Conservation (phyloP, 2,797 vertebrate genomes). For the Tympanoctomys barrerae region DNA sequence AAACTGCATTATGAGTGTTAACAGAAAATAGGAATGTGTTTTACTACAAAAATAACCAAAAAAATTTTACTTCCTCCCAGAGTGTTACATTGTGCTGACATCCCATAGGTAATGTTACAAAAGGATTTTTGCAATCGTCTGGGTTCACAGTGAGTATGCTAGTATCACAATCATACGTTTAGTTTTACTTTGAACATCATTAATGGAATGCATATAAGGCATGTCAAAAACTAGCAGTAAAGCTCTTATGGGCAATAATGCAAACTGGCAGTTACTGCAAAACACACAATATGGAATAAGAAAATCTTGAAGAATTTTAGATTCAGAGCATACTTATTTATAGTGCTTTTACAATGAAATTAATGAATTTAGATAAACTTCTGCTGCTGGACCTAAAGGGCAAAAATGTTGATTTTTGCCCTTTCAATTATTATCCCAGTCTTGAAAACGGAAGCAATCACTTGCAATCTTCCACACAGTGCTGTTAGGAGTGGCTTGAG, state of each 20-base stretch:
- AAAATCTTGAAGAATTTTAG: constrained; percentile 34
- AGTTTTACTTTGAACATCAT: constrained; percentile 50
- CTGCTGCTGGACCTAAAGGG: constrained; percentile 45
- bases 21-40: constrained; percentile 36
- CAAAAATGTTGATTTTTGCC: background rate
- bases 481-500: constrained; percentile 92
- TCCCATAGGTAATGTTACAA: constrained; percentile 49
- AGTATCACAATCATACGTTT: constrained; percentile 32
- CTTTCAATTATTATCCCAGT: constrained; percentile 91
- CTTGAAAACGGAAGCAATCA: constrained; percentile 98
- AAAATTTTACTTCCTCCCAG: constrained; percentile 39
- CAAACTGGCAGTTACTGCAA: constrained; percentile 60
- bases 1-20: constrained; percentile 40
- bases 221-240: constrained; percentile 70
- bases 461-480: constrained; percentile 99
- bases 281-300: constrained; percentile 50
- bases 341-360: constrained; percentile 52
- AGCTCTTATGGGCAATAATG: constrained; percentile 67
- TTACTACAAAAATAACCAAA: constrained; percentile 43
- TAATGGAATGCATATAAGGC: constrained; percentile 73
- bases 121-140: constrained; percentile 59
- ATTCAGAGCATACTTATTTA: constrained; percentile 29
- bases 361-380: constrained; percentile 54
- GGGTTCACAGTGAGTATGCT: constrained; percentile 73
- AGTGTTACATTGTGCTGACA: constrained; percentile 59